Conservation (phyloP, 2,797 vertebrate genomes). For the Lagodon rhomboides region DNA sequence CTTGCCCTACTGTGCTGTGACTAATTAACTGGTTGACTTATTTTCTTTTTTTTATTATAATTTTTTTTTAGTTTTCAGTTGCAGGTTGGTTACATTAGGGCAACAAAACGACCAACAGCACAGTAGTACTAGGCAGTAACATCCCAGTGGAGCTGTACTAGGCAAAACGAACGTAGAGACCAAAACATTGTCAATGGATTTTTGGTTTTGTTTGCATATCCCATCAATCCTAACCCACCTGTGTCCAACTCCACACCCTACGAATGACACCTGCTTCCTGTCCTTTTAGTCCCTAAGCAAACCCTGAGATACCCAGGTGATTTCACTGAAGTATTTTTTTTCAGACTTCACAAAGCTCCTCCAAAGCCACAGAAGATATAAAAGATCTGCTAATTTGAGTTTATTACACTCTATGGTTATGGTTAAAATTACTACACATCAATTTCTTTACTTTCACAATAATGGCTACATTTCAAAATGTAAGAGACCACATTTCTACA, state of each 20-base stretch:
- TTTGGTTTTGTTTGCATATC: too few species aligned
- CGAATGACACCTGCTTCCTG: not conserved
- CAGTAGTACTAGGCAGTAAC: too few species aligned
- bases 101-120: too few species aligned
- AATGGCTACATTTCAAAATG: slow-evolving; percentile 15
- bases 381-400: not conserved
- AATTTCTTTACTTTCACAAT: slow-evolving; percentile 1
- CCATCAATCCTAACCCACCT: too few species aligned
- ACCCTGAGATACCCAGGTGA: not conserved
- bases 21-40: too few species aligned
- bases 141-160: too few species aligned
- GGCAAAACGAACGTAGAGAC: not conserved
- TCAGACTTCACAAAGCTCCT: slow-evolving; percentile 4
- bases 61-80: too few species aligned
- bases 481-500: not conserved
- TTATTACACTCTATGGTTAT: not conserved
- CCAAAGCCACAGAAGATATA: slow-evolving; percentile 7
- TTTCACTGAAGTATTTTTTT: not conserved
- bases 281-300: not conserved
- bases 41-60: too few species aligned
- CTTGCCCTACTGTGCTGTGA: too few species aligned
- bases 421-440: not conserved
- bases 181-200: not conserved
- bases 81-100: too few species aligned
- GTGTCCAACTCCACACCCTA: not conserved